phyloP scores from a whole-genome alignment of 1,140 invertebrate species.

The Zaprionus camerounensis region DNA sequence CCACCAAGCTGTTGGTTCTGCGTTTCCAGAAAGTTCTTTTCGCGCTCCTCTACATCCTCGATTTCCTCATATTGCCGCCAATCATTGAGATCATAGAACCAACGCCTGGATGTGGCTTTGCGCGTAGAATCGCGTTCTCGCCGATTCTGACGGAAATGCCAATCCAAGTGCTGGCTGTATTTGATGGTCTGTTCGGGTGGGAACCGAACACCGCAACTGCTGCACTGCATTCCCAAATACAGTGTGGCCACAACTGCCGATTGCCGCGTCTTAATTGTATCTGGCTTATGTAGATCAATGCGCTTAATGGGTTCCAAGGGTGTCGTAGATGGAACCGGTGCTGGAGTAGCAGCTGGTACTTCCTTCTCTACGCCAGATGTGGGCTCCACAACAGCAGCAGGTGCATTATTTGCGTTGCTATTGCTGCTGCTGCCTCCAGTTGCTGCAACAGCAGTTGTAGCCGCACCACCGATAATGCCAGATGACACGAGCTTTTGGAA shows the following conservation, averaged over 20 bases:
- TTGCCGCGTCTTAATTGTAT: constrained; percentile 91
- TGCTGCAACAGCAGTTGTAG: constrained; percentile 24
- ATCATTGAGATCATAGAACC: constrained; percentile 95
- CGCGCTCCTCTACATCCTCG: constrained; percentile 95
- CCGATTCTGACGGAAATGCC: constrained; percentile 98
- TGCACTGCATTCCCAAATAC: constrained; percentile 96
- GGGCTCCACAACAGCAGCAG: constrained; percentile 19
- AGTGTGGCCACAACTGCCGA: constrained; percentile 88
- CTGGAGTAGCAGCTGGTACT: constrained; percentile 8
- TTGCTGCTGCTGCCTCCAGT: not conserved
- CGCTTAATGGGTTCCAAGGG: constrained; percentile 85
- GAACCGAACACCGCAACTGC: constrained; percentile 96
- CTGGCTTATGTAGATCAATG: constrained; percentile 88
- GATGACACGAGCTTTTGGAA: constrained; percentile 93
- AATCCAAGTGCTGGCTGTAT: constrained; percentile 97
- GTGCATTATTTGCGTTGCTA: constrained; percentile 16
- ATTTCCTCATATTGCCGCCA: constrained; percentile 98
- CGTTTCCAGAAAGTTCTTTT: constrained; percentile 94
- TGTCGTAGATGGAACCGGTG: constrained; percentile 47
- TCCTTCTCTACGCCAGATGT: constrained; percentile 19
- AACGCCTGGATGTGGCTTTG: constrained; percentile 92
- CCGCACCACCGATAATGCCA: constrained; percentile 89
- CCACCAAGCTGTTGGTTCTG: constrained; percentile 87
- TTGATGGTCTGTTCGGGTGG: constrained; percentile 93
- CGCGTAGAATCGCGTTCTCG: constrained; percentile 93